Conservation (phyloP, 2,113 vertebrate genomes). For the Gymnarchus niloticus region DNA sequence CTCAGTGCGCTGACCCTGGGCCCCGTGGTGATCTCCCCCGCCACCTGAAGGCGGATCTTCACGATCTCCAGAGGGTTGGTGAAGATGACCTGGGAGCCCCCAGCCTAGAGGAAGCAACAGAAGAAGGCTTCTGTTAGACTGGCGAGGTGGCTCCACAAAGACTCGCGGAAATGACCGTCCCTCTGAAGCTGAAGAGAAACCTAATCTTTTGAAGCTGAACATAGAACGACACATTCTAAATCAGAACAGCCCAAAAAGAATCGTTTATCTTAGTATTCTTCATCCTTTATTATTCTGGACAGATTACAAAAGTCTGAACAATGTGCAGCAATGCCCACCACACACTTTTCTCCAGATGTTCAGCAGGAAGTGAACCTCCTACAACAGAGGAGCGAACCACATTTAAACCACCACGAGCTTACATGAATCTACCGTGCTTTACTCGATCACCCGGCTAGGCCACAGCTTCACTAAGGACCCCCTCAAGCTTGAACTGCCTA, state of each 20-base stretch:
- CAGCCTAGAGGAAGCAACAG: slow-evolving; percentile 67
- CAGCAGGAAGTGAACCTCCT: neutral
- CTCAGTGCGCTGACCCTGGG: slow-evolving; percentile 85
- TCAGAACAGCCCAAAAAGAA: neutral
- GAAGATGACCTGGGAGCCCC: slow-evolving; percentile 95
- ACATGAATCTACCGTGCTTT: no score
- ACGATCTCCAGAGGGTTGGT: slow-evolving; percentile 98
- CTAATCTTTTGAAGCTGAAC: neutral
- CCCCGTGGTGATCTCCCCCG: slow-evolving; percentile 93
- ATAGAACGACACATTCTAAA: neutral
- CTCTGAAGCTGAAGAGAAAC: neutral
- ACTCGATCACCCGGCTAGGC: no score
- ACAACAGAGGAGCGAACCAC: neutral
- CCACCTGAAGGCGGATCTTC: slow-evolving; percentile 96
- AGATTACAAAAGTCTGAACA: no score
- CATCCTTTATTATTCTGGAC: no score
- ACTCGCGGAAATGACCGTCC: neutral
- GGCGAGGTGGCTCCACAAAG: neutral
- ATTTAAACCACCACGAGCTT: neutral
- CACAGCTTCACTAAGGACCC: no score
- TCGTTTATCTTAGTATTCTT: no score
- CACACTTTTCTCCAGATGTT: neutral
- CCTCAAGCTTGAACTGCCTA: neutral
- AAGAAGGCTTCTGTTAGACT: neutral
- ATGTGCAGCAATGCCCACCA: no score